These are phyloP conservation scores for Pipistrellus pipistrellus DNA, from an alignment of 2,797 vertebrate genomes.

Conservation along the genomic window DNA sequence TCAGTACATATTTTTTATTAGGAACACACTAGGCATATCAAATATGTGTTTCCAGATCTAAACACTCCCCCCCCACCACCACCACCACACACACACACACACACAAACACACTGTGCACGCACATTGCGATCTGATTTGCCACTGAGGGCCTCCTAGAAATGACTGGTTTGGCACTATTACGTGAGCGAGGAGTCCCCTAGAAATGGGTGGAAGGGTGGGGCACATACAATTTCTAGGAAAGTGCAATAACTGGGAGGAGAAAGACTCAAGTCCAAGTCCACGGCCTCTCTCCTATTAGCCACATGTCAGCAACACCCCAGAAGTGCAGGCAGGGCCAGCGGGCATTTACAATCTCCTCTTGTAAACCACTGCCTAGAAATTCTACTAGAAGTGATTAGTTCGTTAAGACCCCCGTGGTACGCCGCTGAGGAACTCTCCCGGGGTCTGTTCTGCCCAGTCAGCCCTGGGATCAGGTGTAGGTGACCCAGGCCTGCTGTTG, in stretches of 20 bases:
- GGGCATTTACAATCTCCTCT: neutral
- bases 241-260: neutral
- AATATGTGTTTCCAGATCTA: slow-evolving; percentile 4
- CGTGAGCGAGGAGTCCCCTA: neutral
- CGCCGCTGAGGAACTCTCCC: neutral
- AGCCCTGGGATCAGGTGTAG: neutral
- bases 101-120: neutral
- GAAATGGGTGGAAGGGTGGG: neutral
- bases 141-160: neutral
- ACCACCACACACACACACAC: neutral
- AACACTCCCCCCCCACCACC: neutral
- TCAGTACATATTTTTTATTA: neutral
- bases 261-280: neutral
- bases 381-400: neutral
- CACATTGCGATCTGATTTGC: neutral
- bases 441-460: neutral
- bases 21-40: slow-evolving; percentile 5
- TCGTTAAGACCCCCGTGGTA: neutral
- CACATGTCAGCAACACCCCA: neutral
- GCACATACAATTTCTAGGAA: neutral
- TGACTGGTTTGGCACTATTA: neutral
- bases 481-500: neutral
- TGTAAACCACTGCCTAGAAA: neutral
- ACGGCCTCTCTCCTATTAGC: neutral
- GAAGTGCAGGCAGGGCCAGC: neutral